A percentile compares a stretch with the other conserved stretches of the same genome.
phyloP scores from a whole-genome alignment of 1,140 invertebrate species.

The Homalodisca vitripennis region DNA sequence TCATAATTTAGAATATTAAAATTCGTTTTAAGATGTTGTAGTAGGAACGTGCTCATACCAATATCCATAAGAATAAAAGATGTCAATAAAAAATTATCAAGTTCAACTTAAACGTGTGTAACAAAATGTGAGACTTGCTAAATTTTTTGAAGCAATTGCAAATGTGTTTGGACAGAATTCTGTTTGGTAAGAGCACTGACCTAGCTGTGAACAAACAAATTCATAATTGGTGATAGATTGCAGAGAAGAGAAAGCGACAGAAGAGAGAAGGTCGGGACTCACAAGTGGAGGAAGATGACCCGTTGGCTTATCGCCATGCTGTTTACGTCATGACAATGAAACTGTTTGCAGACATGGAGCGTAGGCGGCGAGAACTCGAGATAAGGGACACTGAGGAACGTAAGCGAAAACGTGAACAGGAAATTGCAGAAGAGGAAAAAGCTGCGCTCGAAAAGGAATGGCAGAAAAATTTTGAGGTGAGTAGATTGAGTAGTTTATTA shows the following conservation, averaged over 20 bases:
- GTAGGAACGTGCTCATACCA: too few relatives aligned
- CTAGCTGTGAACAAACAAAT: slow-evolving; percentile 7
- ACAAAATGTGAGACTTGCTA: too few relatives aligned
- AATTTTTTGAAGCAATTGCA: too few relatives aligned
- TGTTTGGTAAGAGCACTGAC: neutral
- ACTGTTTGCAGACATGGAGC: slow-evolving; percentile 95
- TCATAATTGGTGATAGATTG: slow-evolving; percentile 60
- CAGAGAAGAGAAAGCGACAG: slow-evolving; percentile 91
- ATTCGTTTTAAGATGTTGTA: too few relatives aligned
- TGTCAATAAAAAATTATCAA: too few relatives aligned
- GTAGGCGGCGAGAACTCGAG: slow-evolving; percentile 77
- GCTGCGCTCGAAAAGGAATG: slow-evolving; percentile 89
- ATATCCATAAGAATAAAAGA: too few relatives aligned
- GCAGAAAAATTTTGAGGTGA: slow-evolving; percentile 96
- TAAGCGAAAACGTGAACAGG: slow-evolving; percentile 92
- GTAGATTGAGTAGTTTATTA: too few relatives aligned
- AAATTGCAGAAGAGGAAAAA: slow-evolving; percentile 89
- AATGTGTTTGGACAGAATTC: too few relatives aligned
- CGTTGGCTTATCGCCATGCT: slow-evolving; percentile 88
- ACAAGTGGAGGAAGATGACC: slow-evolving; percentile 92
- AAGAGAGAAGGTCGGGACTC: slow-evolving; percentile 86
- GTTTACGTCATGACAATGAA: slow-evolving; percentile 98
- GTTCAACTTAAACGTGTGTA: too few relatives aligned
- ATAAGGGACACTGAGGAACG: slow-evolving; percentile 90
- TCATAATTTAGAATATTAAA: too few relatives aligned